phyloP scores from a whole-genome alignment of 2,888 invertebrate genomes.

The Parochlus steinenii region DNA sequence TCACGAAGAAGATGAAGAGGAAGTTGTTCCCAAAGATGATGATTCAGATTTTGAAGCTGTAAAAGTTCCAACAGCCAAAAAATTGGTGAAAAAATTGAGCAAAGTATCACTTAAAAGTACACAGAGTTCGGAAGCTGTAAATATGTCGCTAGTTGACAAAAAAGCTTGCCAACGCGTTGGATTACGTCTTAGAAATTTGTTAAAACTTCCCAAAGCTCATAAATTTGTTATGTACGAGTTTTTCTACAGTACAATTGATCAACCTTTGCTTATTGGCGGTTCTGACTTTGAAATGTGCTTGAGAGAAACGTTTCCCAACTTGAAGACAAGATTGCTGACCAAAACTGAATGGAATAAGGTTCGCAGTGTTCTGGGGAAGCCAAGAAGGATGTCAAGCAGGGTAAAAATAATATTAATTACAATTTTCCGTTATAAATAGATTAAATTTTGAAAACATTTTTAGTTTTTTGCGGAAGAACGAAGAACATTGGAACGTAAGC shows the following conservation, averaged over 20 bases:
- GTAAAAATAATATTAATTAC: too few relatives aligned
- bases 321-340: conserved; percentile 68
- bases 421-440: too few relatives aligned
- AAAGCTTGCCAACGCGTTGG: conserved; percentile 82
- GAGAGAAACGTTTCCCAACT: conserved; percentile 82
- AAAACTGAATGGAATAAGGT: conserved; percentile 93
- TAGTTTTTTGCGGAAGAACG: conserved; percentile 95
- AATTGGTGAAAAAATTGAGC: too few relatives aligned
- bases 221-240: conserved; percentile 99
- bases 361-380: conserved; percentile 91
- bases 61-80: too few relatives aligned
- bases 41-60: too few relatives aligned
- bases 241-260: conserved; percentile 98
- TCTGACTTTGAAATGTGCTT: conserved; percentile 93
- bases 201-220: conserved; percentile 95
- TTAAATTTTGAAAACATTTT: too few relatives aligned
- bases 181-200: conserved; percentile 70
- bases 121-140: conserved; percentile 10
- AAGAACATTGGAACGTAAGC: conserved; percentile 70
- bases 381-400: conserved; percentile 82
- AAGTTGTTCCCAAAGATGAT: too few relatives aligned
- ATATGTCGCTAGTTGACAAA: conserved; percentile 48
- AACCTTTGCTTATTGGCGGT: conserved; percentile 83
- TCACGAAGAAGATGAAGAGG: too few relatives aligned
- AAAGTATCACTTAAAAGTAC: conserved; percentile 1